Conservation (phyloP, 2,888 invertebrate species). For the Coenonympha glycerion region DNA sequence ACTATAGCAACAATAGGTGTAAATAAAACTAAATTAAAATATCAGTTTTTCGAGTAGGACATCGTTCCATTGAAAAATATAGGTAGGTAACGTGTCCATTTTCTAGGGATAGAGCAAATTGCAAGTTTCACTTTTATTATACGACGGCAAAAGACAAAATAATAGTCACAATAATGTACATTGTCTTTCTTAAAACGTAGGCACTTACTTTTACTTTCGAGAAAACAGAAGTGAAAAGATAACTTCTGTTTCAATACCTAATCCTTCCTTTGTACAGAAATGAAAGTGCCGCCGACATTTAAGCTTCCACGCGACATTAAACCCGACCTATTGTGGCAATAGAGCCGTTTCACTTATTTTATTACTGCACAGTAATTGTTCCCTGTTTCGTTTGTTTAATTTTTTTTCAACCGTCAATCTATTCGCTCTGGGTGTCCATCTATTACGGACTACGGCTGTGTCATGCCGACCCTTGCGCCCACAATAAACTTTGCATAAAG, state of each 20-base stretch:
- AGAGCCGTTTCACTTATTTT: slow-evolving; percentile 36
- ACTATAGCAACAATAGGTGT: too few species aligned
- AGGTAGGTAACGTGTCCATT: slow-evolving; percentile 6
- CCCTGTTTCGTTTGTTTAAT: slow-evolving; percentile 55
- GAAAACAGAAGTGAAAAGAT: slow-evolving; percentile 9
- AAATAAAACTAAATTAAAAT: too few species aligned
- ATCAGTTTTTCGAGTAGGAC: too few species aligned
- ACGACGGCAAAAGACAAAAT: not conserved
- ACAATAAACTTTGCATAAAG: slow-evolving; percentile 55
- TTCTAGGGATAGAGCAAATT: not conserved
- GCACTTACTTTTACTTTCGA: slow-evolving; percentile 6
- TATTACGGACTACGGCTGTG: slow-evolving; percentile 61
- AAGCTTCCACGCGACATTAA: slow-evolving; percentile 9
- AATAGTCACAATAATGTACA: not conserved
- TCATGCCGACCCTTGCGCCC: slow-evolving; percentile 47
- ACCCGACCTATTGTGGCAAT: slow-evolving; percentile 8
- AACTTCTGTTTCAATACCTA: slow-evolving; percentile 10
- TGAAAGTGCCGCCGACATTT: slow-evolving; percentile 7
- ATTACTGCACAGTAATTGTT: slow-evolving; percentile 44
- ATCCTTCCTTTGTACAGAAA: slow-evolving; percentile 7
- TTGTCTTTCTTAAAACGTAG: not conserved
- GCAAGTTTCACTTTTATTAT: not conserved
- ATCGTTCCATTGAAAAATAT: too few species aligned
- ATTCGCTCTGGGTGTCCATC: slow-evolving; percentile 54
- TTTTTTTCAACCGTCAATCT: slow-evolving; percentile 51